phyloP scores from a whole-genome alignment of 2,113 vertebrate genomes.

The Syngnathoides biaculeatus region DNA sequence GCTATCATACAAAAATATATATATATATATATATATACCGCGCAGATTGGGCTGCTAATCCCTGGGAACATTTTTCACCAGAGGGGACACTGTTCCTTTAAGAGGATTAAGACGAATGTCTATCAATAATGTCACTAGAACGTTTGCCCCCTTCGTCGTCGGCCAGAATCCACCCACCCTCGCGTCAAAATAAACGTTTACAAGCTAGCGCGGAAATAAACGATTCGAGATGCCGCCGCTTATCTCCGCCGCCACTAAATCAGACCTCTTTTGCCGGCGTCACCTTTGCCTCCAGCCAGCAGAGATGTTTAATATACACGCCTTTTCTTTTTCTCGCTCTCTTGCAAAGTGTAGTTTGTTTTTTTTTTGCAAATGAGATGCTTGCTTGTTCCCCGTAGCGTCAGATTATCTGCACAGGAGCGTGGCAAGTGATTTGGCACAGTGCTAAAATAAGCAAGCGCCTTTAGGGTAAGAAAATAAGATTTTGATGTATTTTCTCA shows the following conservation, averaged over 20 bases:
- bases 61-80: constrained; percentile 65
- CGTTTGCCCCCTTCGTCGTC: constrained; percentile 55
- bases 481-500: no score
- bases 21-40: constrained; percentile 60
- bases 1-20: constrained; percentile 60
- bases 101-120: constrained; percentile 72
- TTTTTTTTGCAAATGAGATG: constrained; percentile 1
- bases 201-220: constrained; percentile 50
- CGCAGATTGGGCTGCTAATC: constrained; percentile 68
- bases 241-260: constrained; percentile 58
- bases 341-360: background rate
- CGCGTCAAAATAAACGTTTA: constrained; percentile 63
- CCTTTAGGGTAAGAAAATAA: background rate
- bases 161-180: constrained; percentile 63
- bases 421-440: background rate
- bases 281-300: constrained; percentile 59
- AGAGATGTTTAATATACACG: constrained; percentile 6
- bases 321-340: background rate
- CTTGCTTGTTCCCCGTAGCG: background rate
- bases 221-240: constrained; percentile 61
- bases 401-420: constrained; percentile 3
- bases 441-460: constrained; percentile 54
- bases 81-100: constrained; percentile 73
- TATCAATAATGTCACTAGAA: constrained; percentile 70
- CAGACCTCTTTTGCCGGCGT: constrained; percentile 41